Evolutionary conservation across 1,140 invertebrate species (phyloP).

Genomic region (Cydia strobilella): DNA sequence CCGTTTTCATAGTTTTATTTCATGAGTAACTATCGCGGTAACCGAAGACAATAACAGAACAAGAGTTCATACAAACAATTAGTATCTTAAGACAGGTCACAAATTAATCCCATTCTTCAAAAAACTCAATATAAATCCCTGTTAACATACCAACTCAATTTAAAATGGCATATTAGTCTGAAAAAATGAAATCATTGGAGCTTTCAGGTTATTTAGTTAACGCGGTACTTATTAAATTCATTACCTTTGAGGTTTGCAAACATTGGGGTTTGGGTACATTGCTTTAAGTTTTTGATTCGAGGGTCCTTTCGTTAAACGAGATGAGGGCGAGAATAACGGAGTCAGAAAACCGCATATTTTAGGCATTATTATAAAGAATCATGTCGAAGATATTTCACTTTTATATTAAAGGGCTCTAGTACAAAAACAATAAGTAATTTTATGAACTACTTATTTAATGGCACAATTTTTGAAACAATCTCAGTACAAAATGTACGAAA

Average conservation of each 20-base stretch:
- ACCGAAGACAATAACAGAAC: no score
- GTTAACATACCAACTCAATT: constrained; percentile 4
- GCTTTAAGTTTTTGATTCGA: constrained; percentile 1
- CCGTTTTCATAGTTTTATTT: no score
- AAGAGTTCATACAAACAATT: neutral
- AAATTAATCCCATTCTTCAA: constrained; percentile 2
- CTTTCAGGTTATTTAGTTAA: constrained; percentile 30
- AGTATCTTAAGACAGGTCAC: neutral
- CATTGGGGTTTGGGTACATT: constrained; percentile 8
- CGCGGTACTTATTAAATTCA: constrained; percentile 17
- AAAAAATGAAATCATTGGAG: constrained; percentile 8
- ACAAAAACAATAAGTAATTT: no score
- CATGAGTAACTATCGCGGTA: no score
- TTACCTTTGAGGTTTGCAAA: constrained; percentile 17
- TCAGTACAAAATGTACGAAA: no score
- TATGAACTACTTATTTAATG: no score
- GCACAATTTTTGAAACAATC: no score
- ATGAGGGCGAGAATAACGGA: neutral
- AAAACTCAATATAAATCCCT: neutral
- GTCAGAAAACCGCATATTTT: constrained; percentile 25
- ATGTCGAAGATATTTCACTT: neutral
- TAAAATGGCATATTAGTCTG: constrained; percentile 1
- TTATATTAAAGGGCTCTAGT: neutral
- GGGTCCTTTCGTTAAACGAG: constrained; percentile 15
- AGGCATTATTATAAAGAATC: neutral